Evolutionary conservation across 2,888 invertebrate species (phyloP).

Genomic region (Cataglyphis cursor): DNA sequence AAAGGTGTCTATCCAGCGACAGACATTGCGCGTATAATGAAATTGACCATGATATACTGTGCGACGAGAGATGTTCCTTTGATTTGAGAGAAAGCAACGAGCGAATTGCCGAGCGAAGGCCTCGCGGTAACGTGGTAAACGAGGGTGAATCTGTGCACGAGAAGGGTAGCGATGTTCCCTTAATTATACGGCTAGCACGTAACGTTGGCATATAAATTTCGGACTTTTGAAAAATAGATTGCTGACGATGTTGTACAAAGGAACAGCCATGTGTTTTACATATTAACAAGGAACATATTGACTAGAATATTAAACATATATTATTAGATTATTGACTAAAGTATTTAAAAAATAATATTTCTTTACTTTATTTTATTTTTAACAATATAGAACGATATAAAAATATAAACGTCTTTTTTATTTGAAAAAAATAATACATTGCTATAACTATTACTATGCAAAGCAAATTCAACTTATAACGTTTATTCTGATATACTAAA

Average conservation of each 20-base stretch:
- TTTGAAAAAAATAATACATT: not conserved
- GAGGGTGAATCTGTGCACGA: conserved; percentile 69
- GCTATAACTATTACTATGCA: not conserved
- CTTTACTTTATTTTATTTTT: not conserved
- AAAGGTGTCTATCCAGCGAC: conserved; percentile 68
- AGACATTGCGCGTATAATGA: conserved; percentile 67
- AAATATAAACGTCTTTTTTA: not conserved
- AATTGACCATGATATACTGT: conserved; percentile 75
- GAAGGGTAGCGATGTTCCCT: conserved; percentile 66
- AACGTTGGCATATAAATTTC: conserved; percentile 48
- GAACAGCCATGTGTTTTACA: conserved; percentile 10
- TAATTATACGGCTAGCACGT: conserved; percentile 57
- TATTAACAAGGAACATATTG: conserved; percentile 3
- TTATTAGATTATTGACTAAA: not conserved
- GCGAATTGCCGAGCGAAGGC: conserved; percentile 70
- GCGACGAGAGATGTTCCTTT: conserved; percentile 69
- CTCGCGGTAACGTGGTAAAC: conserved; percentile 68
- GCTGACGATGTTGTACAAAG: conserved; percentile 16
- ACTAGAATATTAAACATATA: not conserved
- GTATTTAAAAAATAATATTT: not conserved
- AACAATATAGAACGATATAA: not conserved
- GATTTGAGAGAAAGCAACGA: conserved; percentile 67
- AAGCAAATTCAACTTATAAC: not conserved
- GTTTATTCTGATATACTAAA: not conserved
- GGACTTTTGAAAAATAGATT: conserved; percentile 49